Percentiles rank a stretch among this genome's conserved stretches.
Evolutionary conservation across 2,888 invertebrate genomes (phyloP).

Genomic region (Dicyrtoma fusca): DNA sequence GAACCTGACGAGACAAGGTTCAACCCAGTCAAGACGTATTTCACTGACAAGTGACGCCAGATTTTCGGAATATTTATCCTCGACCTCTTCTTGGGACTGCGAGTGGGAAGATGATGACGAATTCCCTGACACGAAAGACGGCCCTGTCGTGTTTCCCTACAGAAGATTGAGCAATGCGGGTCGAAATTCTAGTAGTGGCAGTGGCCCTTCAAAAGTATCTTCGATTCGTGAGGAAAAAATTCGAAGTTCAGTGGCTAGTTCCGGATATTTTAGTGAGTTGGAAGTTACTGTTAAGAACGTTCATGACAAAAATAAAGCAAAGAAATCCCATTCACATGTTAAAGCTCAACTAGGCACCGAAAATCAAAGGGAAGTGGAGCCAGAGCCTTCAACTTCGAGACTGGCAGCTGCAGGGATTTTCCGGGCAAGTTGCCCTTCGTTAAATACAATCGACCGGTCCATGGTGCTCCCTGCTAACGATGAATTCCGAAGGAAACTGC

Average conservation of each 20-base stretch:
- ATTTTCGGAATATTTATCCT: conserved; percentile 22
- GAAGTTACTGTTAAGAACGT: neutral
- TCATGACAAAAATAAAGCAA: neutral
- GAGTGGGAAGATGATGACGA: conserved; percentile 24
- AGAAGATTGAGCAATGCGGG: neutral
- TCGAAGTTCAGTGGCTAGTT: neutral
- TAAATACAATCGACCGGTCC: neutral
- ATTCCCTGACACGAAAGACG: neutral
- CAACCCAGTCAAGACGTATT: neutral
- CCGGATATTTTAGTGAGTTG: neutral
- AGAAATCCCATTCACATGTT: neutral
- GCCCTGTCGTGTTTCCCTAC: conserved; percentile 3
- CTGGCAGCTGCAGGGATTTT: conserved; percentile 15
- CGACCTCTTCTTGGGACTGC: conserved; percentile 33
- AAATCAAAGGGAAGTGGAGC: neutral
- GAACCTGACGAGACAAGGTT: too few relatives aligned
- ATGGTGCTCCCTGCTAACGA: neutral
- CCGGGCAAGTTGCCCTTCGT: conserved; percentile 25
- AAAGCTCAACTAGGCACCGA: neutral
- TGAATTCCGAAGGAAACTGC: neutral
- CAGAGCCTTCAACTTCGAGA: neutral
- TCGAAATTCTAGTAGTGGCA: neutral
- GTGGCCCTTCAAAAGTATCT: too few relatives aligned
- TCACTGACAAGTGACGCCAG: conserved; percentile 12
- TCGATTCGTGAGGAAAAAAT: neutral